These are phyloP conservation scores for Stercorarius parasiticus DNA, from an alignment of 2,113 vertebrate genomes.

Conservation along the genomic window DNA sequence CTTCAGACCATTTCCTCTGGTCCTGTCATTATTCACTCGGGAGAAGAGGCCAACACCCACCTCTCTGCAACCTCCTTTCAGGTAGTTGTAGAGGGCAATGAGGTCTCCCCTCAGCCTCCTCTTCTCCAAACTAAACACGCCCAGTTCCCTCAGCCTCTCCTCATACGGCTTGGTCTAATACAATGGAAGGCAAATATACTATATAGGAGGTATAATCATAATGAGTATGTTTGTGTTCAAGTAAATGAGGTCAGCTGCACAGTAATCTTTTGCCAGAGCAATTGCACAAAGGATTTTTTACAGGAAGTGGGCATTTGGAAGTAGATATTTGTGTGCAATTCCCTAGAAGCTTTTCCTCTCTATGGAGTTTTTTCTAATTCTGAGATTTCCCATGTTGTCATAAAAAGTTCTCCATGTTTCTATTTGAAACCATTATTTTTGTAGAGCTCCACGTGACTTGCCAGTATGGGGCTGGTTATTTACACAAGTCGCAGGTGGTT, in stretches of 20 bases:
- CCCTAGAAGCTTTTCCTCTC: neutral
- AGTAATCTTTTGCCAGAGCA: neutral
- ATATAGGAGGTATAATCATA: neutral
- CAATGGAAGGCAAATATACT: neutral
- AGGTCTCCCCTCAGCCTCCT: too few relatives aligned
- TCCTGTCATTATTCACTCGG: too few relatives aligned
- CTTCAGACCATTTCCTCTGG: too few relatives aligned
- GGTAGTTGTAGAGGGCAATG: too few relatives aligned
- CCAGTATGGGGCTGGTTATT: neutral
- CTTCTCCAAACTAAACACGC: too few relatives aligned
- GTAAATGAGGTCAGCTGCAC: neutral
- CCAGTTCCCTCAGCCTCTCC: too few relatives aligned
- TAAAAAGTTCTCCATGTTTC: neutral
- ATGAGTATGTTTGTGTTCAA: neutral
- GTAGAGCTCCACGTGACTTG: rapidly evolving
- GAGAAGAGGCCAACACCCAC: too few relatives aligned
- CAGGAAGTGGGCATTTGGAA: neutral
- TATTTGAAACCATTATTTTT: neutral
- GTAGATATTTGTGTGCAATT: neutral
- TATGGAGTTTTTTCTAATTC: neutral
- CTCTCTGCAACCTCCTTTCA: too few relatives aligned
- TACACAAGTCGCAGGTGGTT: neutral
- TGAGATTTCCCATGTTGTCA: neutral
- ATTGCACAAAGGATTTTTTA: neutral
- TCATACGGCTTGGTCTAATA: neutral